Percentiles rank a stretch among this genome's conserved stretches.
Evolutionary conservation across 92 coral and sea anemone species (phyloP).

Genomic region (Actinostola sp.): DNA sequence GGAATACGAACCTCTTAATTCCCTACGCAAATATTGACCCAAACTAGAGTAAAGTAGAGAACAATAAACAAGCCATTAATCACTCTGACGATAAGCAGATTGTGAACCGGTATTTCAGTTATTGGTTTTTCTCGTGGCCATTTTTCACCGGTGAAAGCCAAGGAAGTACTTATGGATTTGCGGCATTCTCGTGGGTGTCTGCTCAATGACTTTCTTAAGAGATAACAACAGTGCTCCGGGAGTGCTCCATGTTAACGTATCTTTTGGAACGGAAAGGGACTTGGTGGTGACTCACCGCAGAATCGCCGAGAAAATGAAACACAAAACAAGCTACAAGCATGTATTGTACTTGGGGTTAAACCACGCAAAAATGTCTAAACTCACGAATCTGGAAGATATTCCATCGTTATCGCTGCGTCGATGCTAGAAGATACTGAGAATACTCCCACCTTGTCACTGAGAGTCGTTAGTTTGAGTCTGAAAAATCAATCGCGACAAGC

Average conservation of each 20-base stretch:
- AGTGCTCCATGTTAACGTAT: background rate
- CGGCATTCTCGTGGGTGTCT: slow-evolving; percentile 16
- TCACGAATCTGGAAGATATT: no score
- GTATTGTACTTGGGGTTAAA: background rate
- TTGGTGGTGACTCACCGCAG: background rate
- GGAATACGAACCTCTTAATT: slow-evolving; percentile 4
- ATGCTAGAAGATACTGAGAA: no score
- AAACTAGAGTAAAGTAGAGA: background rate
- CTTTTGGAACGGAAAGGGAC: slow-evolving; percentile 4
- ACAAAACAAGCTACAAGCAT: no score
- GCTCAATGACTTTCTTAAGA: background rate
- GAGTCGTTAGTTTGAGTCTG: slow-evolving; percentile 1
- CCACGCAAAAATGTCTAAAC: no score
- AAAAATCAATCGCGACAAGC: background rate
- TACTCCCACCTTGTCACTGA: no score
- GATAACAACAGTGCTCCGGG: background rate
- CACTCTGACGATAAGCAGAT: slow-evolving; percentile 18
- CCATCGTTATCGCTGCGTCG: no score
- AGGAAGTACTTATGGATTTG: slow-evolving; percentile 28
- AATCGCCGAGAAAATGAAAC: no score
- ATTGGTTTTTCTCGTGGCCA: slow-evolving; percentile 22
- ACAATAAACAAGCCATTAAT: background rate
- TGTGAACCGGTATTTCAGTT: slow-evolving; percentile 5
- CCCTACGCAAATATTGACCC: slow-evolving; percentile 11
- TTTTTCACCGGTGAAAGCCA: slow-evolving; percentile 27